These are phyloP conservation scores for Notocelia uddmanniana DNA, from an alignment of 2,888 invertebrate species.

Conservation along the genomic window DNA sequence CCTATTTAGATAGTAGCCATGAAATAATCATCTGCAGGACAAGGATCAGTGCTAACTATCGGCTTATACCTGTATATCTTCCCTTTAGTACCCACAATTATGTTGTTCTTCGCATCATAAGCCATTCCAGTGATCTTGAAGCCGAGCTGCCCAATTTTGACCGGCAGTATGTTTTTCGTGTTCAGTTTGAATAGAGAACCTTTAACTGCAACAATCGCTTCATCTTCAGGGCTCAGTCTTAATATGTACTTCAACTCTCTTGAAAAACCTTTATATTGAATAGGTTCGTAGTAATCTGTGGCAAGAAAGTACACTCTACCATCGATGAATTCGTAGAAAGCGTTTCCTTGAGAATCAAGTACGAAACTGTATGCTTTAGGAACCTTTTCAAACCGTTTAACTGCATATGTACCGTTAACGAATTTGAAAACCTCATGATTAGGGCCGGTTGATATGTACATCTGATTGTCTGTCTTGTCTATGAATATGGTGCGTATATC, in stretches of 20 bases:
- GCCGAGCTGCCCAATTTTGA: conserved; percentile 74
- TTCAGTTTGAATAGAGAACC: conserved; percentile 70
- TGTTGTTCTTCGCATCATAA: conserved; percentile 74
- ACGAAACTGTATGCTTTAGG: conserved; percentile 78
- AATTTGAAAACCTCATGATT: conserved; percentile 75
- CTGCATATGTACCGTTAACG: conserved; percentile 75
- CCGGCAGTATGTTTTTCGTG: conserved; percentile 70
- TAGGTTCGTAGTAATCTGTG: conserved; percentile 70
- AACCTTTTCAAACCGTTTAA: conserved; percentile 74
- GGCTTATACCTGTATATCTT: conserved; percentile 79
- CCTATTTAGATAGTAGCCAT: conserved; percentile 72
- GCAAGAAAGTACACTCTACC: conserved; percentile 78
- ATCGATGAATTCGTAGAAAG: conserved; percentile 76
- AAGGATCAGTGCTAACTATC: conserved; percentile 71
- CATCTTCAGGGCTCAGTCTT: conserved; percentile 71
- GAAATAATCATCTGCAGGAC: conserved; percentile 78
- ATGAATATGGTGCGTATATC: conserved; percentile 76
- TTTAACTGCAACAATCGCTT: conserved; percentile 76
- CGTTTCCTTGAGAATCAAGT: conserved; percentile 72
- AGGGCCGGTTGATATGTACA: conserved; percentile 76
- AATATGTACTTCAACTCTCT: conserved; percentile 77
- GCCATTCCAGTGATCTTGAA: conserved; percentile 78
- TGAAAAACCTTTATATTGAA: conserved; percentile 79
- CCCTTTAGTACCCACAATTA: conserved; percentile 77
- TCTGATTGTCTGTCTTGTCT: conserved; percentile 72